Evolutionary conservation across 2,113 vertebrate genomes (phyloP), one percentile per base, ranked within the genome.

Genomic region (Podilymbus podiceps): DNA sequence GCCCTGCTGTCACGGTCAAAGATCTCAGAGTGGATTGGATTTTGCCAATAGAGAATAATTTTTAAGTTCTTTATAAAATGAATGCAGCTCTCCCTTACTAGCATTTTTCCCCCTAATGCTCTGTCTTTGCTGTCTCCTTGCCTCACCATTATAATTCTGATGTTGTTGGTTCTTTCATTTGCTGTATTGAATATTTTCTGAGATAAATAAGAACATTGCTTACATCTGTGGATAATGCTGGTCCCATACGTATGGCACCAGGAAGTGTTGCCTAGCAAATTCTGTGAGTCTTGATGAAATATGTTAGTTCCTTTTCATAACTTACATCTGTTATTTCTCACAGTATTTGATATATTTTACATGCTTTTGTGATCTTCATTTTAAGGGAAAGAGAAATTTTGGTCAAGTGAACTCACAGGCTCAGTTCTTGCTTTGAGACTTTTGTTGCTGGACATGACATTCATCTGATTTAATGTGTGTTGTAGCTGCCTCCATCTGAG

Each of bases 221-320:
- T 95, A 40, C 69, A 84, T 93, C 89, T 82, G 92, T 94, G 80
- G 53, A 76, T 91, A 77, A 47, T 66, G 31, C 66, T 68, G 56
- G 47, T 94, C 81, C 71, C 55, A 35, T 93, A 85, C 42, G 63
- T 77, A 47, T 30, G 20, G 28, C 83, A 55, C 82, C 50, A 60
- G 23, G 38, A 91, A 92, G 85, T 93, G 89, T 93, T 94, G 89
- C 95, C 74, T 95, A 91, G 91, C 80, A 96, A 95, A 92, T 95
- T 63, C 60, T 81, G 11, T 91, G 68, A 56, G 46, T 93, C 86
- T 66, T 16, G 6, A 78, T 92, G 66, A 90, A 95, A 87, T 83
- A 49, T 52, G 28, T 74, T 79, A 38, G 31, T 69, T 96, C 85
- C 38, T 93, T 96, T 93, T 94, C 58, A 62, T 89, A 87, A 85